Evolutionary conservation across 2,888 invertebrate genomes (phyloP).

Genomic region (Phania funesta): DNA sequence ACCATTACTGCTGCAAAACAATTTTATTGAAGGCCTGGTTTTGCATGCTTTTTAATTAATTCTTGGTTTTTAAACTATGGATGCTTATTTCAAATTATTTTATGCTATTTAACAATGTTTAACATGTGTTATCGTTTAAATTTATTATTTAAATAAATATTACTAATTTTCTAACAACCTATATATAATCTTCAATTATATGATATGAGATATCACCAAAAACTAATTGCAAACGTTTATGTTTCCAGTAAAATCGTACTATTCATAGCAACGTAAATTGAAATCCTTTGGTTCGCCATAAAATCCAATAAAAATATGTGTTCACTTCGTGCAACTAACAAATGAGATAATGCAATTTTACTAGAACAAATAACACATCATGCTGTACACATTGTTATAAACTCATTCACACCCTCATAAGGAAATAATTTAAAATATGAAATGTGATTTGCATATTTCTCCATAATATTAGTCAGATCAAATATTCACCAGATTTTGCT

Average conservation of each 20-base stretch:
- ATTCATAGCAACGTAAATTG: not conserved
- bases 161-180: too few species aligned
- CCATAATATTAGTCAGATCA: not conserved
- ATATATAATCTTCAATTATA: too few species aligned
- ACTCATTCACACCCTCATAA: not conserved
- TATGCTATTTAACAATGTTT: too few species aligned
- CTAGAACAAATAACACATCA: constrained; percentile 1
- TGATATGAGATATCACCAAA: too few species aligned
- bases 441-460: not conserved
- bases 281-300: not conserved
- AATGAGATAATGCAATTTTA: constrained; percentile 2
- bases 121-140: too few species aligned
- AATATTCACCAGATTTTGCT: not conserved
- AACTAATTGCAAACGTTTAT: not conserved
- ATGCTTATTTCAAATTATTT: too few species aligned
- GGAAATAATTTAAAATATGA: not conserved
- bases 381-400: not conserved
- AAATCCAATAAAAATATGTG: not conserved
- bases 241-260: not conserved
- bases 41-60: too few species aligned
- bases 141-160: not conserved
- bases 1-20: too few species aligned
- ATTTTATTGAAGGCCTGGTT: too few species aligned
- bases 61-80: too few species aligned
- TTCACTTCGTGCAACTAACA: not conserved